A percentile compares a stretch with the other conserved stretches of the same genome.
phyloP scores from a whole-genome alignment of 2,113 vertebrate species.

The Serinus canaria region DNA sequence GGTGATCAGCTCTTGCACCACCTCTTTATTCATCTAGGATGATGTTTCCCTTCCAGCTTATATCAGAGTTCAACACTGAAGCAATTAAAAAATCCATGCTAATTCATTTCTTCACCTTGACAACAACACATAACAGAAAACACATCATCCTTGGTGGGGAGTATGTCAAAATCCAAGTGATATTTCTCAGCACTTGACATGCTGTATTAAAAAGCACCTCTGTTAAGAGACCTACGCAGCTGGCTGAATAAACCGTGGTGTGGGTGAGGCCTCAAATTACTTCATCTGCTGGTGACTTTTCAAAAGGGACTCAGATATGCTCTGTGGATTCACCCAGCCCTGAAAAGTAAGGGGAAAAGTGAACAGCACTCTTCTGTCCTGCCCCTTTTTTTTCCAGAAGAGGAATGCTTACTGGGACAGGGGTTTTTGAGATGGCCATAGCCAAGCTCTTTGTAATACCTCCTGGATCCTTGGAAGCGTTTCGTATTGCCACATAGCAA shows the following conservation, averaged over 20 bases:
- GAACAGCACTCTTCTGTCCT: neutral
- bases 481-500: neutral
- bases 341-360: neutral
- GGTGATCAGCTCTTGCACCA: neutral
- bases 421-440: neutral
- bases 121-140: neutral
- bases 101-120: neutral
- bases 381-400: neutral
- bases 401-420: neutral
- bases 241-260: neutral
- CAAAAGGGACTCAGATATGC: neutral
- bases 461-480: neutral
- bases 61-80: neutral
- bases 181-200: neutral
- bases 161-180: neutral
- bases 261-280: conserved; percentile 7
- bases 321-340: neutral
- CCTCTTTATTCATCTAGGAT: neutral
- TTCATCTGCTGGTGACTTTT: conserved; percentile 20
- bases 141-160: neutral
- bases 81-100: neutral
- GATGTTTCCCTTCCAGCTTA: neutral
- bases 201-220: neutral
- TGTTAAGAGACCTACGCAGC: neutral
- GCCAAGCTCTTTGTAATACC: neutral